phyloP scores from a whole-genome alignment of 2,113 vertebrate genomes.

The Canis aureus region DNA sequence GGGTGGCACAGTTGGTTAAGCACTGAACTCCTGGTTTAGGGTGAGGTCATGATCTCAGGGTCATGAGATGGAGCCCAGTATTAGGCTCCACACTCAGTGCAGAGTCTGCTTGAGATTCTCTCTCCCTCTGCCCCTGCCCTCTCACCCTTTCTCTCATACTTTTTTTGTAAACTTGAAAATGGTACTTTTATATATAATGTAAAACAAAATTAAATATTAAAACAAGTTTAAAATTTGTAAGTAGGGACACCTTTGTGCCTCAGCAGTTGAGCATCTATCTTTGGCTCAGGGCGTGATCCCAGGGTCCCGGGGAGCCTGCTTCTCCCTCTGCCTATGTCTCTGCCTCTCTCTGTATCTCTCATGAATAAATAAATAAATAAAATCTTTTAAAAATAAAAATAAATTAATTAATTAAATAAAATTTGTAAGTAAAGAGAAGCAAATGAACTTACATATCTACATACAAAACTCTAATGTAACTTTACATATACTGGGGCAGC shows the following conservation, averaged over 20 bases:
- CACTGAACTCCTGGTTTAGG: background rate
- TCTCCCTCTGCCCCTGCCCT: background rate
- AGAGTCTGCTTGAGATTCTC: background rate
- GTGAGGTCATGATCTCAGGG: background rate
- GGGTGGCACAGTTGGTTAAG: background rate
- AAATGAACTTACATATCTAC: background rate
- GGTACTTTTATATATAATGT: background rate
- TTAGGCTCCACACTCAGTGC: background rate
- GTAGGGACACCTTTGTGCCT: background rate
- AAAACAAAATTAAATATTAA: conserved; percentile 13
- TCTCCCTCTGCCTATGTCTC: too few species aligned
- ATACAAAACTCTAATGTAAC: too few species aligned
- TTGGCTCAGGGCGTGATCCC: too few species aligned
- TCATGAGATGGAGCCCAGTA: background rate
- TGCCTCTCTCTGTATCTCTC: too few species aligned
- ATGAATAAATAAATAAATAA: too few species aligned
- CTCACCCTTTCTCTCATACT: background rate
- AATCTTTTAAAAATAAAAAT: background rate
- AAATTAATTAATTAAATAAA: background rate
- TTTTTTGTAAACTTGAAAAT: conserved; percentile 18
- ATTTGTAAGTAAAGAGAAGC: conserved; percentile 21
- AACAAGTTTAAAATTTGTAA: conserved; percentile 38
- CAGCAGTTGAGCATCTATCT: too few species aligned
- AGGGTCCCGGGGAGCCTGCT: too few species aligned
- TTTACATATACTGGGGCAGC: too few species aligned